A percentile compares a stretch with the other conserved stretches of the same genome.
These are phyloP conservation scores for Hirtodrosophila cameraria DNA, from an alignment of 2,888 invertebrate genomes.

Conservation along the genomic window DNA sequence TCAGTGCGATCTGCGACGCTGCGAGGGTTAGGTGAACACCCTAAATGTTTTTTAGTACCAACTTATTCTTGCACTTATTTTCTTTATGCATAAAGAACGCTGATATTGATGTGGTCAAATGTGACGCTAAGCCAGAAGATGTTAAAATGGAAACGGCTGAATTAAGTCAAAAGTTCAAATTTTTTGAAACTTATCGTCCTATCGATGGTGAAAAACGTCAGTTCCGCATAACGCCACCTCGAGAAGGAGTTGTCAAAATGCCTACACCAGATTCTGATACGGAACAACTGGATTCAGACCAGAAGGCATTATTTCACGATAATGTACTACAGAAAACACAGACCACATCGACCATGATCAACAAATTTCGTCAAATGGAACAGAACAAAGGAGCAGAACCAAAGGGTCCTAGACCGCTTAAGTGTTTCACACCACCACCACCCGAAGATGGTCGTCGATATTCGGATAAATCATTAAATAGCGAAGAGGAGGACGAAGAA, in stretches of 20 bases:
- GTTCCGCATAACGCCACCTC: constrained; percentile 95
- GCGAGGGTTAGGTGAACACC: no score
- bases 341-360: constrained; percentile 94
- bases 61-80: background rate
- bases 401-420: constrained; percentile 90
- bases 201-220: constrained; percentile 87
- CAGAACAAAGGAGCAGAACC: constrained; percentile 85
- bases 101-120: constrained; percentile 89
- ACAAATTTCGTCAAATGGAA: constrained; percentile 95
- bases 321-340: constrained; percentile 85
- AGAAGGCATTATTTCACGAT: constrained; percentile 60
- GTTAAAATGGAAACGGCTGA: constrained; percentile 92
- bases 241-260: constrained; percentile 89
- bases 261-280: constrained; percentile 82
- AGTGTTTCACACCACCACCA: constrained; percentile 95
- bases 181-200: constrained; percentile 94
- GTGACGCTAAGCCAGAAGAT: constrained; percentile 90
- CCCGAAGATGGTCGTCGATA: constrained; percentile 87
- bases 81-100: constrained; percentile 24
- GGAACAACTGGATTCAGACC: constrained; percentile 84
- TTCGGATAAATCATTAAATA: constrained; percentile 83
- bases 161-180: constrained; percentile 93
- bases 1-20: no score
- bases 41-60: background rate
- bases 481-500: constrained; percentile 83